Percentiles rank a stretch among this genome's conserved stretches.
These are phyloP conservation scores for Suillia variegata DNA, from an alignment of 2,888 invertebrate species.

Conservation along the genomic window DNA sequence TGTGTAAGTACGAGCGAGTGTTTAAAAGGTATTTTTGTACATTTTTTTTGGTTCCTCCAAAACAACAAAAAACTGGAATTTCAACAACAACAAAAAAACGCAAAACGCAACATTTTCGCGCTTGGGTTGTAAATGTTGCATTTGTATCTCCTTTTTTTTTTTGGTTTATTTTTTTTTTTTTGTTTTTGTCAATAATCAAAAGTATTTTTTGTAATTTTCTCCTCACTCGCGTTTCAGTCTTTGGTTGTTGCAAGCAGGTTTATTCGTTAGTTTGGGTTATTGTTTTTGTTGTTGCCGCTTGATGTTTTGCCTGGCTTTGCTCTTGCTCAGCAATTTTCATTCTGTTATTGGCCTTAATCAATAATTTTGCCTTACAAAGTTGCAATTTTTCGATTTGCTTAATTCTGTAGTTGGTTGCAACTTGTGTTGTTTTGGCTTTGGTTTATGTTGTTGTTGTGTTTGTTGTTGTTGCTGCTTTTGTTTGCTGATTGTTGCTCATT, in stretches of 20 bases:
- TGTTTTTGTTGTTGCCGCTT: slow-evolving; percentile 22
- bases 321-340: neutral
- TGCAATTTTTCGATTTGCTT: too few relatives aligned
- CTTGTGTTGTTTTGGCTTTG: too few relatives aligned
- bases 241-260: too few relatives aligned
- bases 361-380: slow-evolving; percentile 32
- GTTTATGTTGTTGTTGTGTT: neutral
- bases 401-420: too few relatives aligned
- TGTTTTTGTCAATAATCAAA: slow-evolving; percentile 8
- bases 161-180: too few relatives aligned
- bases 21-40: too few relatives aligned
- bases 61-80: too few relatives aligned
- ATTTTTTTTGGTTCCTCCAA: too few relatives aligned
- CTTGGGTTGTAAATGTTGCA: slow-evolving; percentile 2
- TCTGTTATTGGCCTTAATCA: slow-evolving; percentile 47
- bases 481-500: neutral
- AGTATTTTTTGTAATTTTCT: slow-evolving; percentile 32
- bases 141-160: too few relatives aligned
- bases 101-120: neutral
- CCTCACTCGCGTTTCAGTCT: too few relatives aligned
- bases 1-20: too few relatives aligned
- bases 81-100: neutral
- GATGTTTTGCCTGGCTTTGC: neutral
- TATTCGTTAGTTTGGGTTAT: slow-evolving; percentile 4
- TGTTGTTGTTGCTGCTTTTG: neutral